Evolutionary conservation across 2,113 vertebrate species (phyloP), one percentile per base, ranked within the genome.

Genomic region (Albula goreensis): DNA sequence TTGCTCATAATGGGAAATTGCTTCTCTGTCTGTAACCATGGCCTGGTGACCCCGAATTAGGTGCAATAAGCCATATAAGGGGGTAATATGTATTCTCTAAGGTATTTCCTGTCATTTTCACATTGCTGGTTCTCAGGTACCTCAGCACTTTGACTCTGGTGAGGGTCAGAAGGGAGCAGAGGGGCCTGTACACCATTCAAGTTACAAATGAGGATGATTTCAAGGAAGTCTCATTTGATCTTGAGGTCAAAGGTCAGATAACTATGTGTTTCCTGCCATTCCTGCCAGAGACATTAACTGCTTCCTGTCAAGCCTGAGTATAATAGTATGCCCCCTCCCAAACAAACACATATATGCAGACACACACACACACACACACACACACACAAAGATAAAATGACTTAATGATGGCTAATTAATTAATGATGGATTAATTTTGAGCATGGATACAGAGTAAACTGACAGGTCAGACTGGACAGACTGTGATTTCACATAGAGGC

Each of bases 81-180:
- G 31, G 31, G 31, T 41, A 41, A 41, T 41, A 41, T 41, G 31
- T 41, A 41, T 66, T 66, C 7, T 22, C 17, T 15, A 66, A 95
- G 96, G 98, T 99, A 88, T 31, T 9, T n/a, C n/a, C 70, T 74
- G 25, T n/a, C 70, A n/a, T 31, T 8, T 22, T 8, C n/a, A 10
- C 31, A 1, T n/a, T 74, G 22, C 70, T 80, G 85, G 50, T 83
- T 56, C 57, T 17, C 90, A 99, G 98, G 91, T 98, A 98, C 11
- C 91, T 96, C 89, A 97, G 96, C 0, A 92, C 94, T 52, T 94
- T 99, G 89, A 97, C 96, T 0, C 88, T 99, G 86, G 97, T 99
- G 70, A 94, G 98, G 25, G 96, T 99, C 88, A 97, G 97, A 87
- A 96, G 96, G 82, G 96, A 97, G 50, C 98, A 99, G 91, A 97